These are phyloP conservation scores for Ophioninae sp. DNA, from an alignment of 2,888 invertebrate genomes.

Conservation along the genomic window DNA sequence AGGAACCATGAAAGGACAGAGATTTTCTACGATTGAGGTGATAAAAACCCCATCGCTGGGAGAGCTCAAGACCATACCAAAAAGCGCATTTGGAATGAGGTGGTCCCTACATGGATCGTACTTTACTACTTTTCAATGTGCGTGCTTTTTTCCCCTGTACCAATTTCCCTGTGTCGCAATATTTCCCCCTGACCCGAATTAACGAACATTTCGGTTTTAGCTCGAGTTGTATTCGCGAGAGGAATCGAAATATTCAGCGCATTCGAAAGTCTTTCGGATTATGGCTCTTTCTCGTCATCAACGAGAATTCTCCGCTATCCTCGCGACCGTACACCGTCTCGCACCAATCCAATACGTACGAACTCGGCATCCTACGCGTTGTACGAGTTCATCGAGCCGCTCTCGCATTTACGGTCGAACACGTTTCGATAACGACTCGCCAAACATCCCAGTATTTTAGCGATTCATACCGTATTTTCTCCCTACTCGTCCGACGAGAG, in stretches of 20 bases:
- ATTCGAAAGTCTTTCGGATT: slow-evolving; percentile 29
- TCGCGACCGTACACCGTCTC: slow-evolving; percentile 13
- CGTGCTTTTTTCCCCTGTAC: too few species aligned
- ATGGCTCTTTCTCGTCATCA: slow-evolving; percentile 36
- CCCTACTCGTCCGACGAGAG: too few species aligned
- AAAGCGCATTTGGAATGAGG: too few species aligned
- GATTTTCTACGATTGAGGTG: too few species aligned
- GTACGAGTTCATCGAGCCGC: slow-evolving; percentile 19
- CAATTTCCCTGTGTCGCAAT: too few species aligned
- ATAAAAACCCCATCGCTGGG: too few species aligned
- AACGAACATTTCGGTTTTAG: too few species aligned
- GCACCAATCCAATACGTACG: slow-evolving; percentile 8
- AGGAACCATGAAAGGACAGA: too few species aligned
- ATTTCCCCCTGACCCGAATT: too few species aligned
- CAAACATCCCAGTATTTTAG: slow-evolving; percentile 47
- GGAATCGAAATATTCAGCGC: background rate
- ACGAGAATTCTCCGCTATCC: slow-evolving; percentile 23
- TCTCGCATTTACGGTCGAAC: slow-evolving; percentile 50
- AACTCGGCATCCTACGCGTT: background rate
- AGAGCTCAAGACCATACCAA: too few species aligned
- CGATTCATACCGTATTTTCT: slow-evolving; percentile 50
- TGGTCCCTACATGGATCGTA: too few species aligned
- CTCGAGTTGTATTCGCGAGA: background rate
- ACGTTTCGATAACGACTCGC: slow-evolving; percentile 58
- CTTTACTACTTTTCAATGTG: too few species aligned